These are phyloP conservation scores for Conchocele bisecta DNA, from an alignment of 2,888 invertebrate genomes.

Conservation along the genomic window DNA sequence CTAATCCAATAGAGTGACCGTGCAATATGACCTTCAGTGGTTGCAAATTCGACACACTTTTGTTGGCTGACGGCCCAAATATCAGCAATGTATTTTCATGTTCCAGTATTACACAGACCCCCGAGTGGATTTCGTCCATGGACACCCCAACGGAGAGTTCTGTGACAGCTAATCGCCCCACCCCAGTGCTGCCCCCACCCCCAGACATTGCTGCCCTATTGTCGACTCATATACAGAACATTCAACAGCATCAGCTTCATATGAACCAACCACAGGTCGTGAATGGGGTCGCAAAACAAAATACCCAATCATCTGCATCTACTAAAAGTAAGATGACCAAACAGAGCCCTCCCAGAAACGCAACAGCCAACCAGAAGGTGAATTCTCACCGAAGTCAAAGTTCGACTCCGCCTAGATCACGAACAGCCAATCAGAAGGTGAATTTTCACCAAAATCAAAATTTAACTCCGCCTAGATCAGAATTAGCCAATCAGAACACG, in stretches of 20 bases:
- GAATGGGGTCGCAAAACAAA: too few species aligned
- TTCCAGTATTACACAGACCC: conserved; percentile 53
- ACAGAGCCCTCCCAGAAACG: neutral
- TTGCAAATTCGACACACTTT: too few species aligned
- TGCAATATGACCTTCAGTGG: too few species aligned
- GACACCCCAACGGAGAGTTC: conserved; percentile 13
- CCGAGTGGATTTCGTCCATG: conserved; percentile 46
- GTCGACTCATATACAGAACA: conserved; percentile 35
- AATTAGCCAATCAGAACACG: conserved; percentile 9
- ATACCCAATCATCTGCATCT: neutral
- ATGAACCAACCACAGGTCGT: neutral
- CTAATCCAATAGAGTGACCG: too few species aligned
- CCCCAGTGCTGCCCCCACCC: conserved; percentile 22
- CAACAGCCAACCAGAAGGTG: neutral
- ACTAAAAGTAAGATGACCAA: conserved; percentile 1
- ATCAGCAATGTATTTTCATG: too few species aligned
- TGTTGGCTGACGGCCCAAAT: too few species aligned
- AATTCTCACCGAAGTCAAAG: conserved; percentile 2
- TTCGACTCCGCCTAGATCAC: neutral
- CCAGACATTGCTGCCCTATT: conserved; percentile 38
- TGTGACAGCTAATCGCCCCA: neutral
- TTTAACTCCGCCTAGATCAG: conserved; percentile 8
- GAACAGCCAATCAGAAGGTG: conserved; percentile 23
- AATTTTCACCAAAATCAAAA: neutral
- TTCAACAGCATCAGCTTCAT: conserved; percentile 30